Base-by-base conservation (phyloP, 1,140 invertebrate genomes). In the Polyergus mexicanus region DNA sequence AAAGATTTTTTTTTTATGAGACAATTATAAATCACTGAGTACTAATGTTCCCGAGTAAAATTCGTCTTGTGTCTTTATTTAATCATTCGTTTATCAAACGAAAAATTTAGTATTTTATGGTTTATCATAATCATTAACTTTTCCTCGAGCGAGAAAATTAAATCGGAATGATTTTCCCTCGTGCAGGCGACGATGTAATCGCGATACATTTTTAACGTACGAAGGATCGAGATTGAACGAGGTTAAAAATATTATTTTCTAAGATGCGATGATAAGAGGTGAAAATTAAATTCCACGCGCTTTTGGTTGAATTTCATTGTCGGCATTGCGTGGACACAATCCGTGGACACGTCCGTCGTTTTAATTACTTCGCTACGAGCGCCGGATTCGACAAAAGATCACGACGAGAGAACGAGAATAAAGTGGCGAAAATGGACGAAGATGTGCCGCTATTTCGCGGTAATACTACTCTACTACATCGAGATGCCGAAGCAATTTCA, bases 241-340 rank as follows among this genome's bases (percentile, higher is more conserved):
- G 78, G 63, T 69, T 58, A 60, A 58, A 83, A 83, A 74, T 74
- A 83, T 72, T 72, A 81, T 81, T 38, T 68, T 13, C 22, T 25
- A 83, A 83, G 78, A 72, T 32, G 38, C 19, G 25, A 13, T 54
- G 56, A 47, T 72, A 60, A 74, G 74, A 83, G 41, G 78, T 62
- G 68, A 69, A 83, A 83, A 83, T 83, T 83, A 54, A 74, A 83
- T 83, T 83, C 38, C 78, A 72, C 56, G 68, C 66, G 54, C 28
- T 62, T 38, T 72, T 38, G 68, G 38, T 54, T 83, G 62, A 83
- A 83, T 83, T 83, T 83, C 56, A 74, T 83, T 62, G 66, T 60
- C 35, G 35, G 22, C 32, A 28, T 32, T 56, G 56, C 22, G 32
- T 38, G 47, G 44, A 41, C 47, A 35, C 68, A n/a, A n/a, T n/a